Base-by-base conservation (phyloP, 2,113 vertebrate species). In the Riparia riparia region DNA sequence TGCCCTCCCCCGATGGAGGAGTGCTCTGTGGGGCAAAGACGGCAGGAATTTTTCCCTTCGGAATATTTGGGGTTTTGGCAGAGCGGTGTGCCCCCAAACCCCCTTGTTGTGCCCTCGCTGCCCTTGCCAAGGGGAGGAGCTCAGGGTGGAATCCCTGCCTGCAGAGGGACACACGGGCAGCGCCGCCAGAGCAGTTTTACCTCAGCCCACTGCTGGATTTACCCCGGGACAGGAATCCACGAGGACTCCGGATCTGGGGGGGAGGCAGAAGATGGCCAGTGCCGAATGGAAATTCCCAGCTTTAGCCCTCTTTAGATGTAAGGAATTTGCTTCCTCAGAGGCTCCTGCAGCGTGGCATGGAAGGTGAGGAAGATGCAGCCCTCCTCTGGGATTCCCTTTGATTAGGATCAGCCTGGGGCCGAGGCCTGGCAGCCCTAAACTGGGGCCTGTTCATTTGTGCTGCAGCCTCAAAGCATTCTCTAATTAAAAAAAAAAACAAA, bases 261-360 rank as follows among this genome's bases (percentile, higher is more conserved):
- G 76, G 49, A 89, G 90, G 73, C 34, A 89, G 82, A 57, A 81
- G 66, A 60, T 32, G 1, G 79, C 94, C 7, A 42, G 22, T 39
- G 71, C 83, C 84, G 89, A 85, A 42, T 3, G 18, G 93, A 86
- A 88, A 57, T 87, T 92, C 17, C 66, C 74, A 83, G 89, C 70
- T 72, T 82, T 89, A 94, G 82, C 70, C 74, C 90, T 65, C 73
- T 78, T 65, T 80, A 90, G 83, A 93, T 92, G 76, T 25, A 86
- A 53, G 54, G 64, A 32, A n/a, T 89, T 94, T 76, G 31, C 73
- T 88, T 12, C 31, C 37, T 9, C 18, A 63, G 81, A 85, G 58
- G 64, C 25, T 86, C 54, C 61, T 42, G 6, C 41, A 53, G 63
- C 77, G 89, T 84, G 9, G 7, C 56, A 3, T 15, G 14, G 32